A percentile compares a stretch with the other conserved stretches of the same genome.
Evolutionary conservation across 2,888 invertebrate species (phyloP).

Genomic region (Mongoloraphidia duomilia): DNA sequence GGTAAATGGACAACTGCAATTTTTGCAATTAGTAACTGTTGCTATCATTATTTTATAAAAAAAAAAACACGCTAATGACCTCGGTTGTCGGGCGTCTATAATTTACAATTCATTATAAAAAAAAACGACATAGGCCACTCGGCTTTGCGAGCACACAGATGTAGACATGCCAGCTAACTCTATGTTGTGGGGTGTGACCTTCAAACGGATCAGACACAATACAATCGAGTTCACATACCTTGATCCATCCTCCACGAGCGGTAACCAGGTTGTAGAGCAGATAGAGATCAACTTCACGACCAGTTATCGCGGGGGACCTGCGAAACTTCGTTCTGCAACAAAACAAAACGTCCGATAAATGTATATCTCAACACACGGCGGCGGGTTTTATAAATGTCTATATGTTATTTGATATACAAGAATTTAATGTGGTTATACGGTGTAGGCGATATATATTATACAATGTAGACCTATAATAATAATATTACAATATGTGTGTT

Average conservation of each 20-base stretch:
- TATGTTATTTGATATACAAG: background rate
- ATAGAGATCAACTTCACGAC: constrained; percentile 83
- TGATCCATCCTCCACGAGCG: constrained; percentile 85
- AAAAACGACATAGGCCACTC: too few relatives aligned
- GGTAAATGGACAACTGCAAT: too few relatives aligned
- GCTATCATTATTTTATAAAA: too few relatives aligned
- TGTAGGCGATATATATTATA: too few relatives aligned
- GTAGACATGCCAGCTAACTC: too few relatives aligned
- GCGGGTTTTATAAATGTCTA: background rate
- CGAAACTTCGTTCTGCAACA: constrained; percentile 43
- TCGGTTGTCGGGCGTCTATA: too few relatives aligned
- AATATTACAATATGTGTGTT: too few relatives aligned
- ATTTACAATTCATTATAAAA: too few relatives aligned
- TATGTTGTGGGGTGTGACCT: constrained; percentile 1
- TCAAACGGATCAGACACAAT: background rate
- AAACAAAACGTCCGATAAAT: constrained; percentile 5
- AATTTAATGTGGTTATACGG: background rate
- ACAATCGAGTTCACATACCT: constrained; percentile 43
- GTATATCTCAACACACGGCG: background rate
- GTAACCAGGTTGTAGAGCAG: constrained; percentile 84
- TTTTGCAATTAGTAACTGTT: too few relatives aligned
- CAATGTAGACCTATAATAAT: too few relatives aligned
- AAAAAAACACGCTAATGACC: too few relatives aligned
- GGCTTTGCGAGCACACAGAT: too few relatives aligned
- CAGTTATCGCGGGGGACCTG: constrained; percentile 62